Evolutionary conservation across 2,888 invertebrate genomes (phyloP), one percentile per base, ranked within the genome.

Genomic region (Sycophila texana): DNA sequence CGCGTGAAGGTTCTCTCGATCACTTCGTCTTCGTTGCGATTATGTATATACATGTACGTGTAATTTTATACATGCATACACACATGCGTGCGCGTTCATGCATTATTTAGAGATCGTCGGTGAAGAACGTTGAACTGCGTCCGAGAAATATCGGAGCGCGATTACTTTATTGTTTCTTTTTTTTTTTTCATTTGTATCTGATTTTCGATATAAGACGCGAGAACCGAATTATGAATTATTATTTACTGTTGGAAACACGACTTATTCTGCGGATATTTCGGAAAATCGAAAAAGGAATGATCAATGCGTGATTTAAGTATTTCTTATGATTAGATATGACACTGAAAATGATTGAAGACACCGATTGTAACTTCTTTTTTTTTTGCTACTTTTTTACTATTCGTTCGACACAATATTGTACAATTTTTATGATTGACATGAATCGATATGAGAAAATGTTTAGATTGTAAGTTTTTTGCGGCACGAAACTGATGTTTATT

Each of bases 401-500:
- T 16, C 26, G 12, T 55, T 76, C n/a, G 13, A 80, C 47, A n/a
- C 14, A 63, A 51, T 18, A 60, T 55, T 66, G 39, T 58, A 57
- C 61, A 47, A 72, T 72, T 60, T 39, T 70, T 58, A 49, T 30
- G 39, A 55, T 77, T 65, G 22, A 61, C 53, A 49, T n/a, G 16
- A 74, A 66, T 30, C 66, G 53, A 66, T 7, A 79, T 63, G 39
- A 30, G 67, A 61, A 78, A 61, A 57, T 67, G 26, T 72, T 67
- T 79, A 79, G 71, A 18, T 49, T 39, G 10, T 79, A 79, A 75
- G 65, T 71, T 55, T 39, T 39, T 60, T 61, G 66, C 61, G 66
- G 55, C 30, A 71, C 74, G 60, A 66, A 79, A 77, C 49, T 66
- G 67, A 66, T 73, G 30, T 70, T 65, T 65, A 74, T 74, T 60